Evolutionary conservation across 1,140 invertebrate species (phyloP).

Genomic region (Drosophila bipectinata): DNA sequence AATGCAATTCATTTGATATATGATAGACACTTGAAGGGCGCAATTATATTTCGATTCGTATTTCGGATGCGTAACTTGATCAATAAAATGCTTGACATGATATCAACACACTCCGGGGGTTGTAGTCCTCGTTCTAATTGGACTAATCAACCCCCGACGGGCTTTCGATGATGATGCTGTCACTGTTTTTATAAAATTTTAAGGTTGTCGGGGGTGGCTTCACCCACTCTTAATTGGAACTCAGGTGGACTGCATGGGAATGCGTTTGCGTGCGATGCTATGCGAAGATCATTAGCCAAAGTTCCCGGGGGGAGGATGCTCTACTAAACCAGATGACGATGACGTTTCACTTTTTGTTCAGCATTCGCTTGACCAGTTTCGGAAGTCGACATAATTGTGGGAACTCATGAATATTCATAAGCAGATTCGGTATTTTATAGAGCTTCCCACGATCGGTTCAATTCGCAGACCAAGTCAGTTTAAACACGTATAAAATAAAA

Average conservation of each 20-base stretch:
- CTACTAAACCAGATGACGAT: slow-evolving; percentile 83
- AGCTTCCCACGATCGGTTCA: slow-evolving; percentile 35
- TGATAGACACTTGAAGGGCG: slow-evolving; percentile 76
- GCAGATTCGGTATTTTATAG: slow-evolving; percentile 4
- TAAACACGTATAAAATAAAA: too few relatives aligned
- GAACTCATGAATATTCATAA: slow-evolving; percentile 70
- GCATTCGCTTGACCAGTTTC: slow-evolving; percentile 34
- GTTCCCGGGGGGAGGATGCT: slow-evolving; percentile 51
- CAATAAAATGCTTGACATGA: slow-evolving; percentile 82
- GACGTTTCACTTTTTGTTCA: slow-evolving; percentile 69
- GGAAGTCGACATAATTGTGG: slow-evolving; percentile 50
- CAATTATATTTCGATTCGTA: slow-evolving; percentile 81
- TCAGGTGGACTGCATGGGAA: slow-evolving; percentile 80
- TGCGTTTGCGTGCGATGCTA: slow-evolving; percentile 78
- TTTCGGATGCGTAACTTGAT: slow-evolving; percentile 82
- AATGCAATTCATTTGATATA: slow-evolving; percentile 63
- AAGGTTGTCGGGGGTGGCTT: slow-evolving; percentile 26
- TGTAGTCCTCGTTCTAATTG: slow-evolving; percentile 38
- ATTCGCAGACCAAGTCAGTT: not conserved
- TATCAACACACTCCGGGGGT: slow-evolving; percentile 48
- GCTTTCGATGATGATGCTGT: slow-evolving; percentile 23
- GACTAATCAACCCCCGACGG: slow-evolving; percentile 37
- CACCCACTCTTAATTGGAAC: slow-evolving; percentile 25
- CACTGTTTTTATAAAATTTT: not conserved
- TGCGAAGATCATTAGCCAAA: slow-evolving; percentile 58